Percentiles rank a stretch among this genome's conserved stretches.
These are phyloP conservation scores for Vespertilio murinus DNA, from an alignment of 2,797 vertebrate species.

Conservation along the genomic window DNA sequence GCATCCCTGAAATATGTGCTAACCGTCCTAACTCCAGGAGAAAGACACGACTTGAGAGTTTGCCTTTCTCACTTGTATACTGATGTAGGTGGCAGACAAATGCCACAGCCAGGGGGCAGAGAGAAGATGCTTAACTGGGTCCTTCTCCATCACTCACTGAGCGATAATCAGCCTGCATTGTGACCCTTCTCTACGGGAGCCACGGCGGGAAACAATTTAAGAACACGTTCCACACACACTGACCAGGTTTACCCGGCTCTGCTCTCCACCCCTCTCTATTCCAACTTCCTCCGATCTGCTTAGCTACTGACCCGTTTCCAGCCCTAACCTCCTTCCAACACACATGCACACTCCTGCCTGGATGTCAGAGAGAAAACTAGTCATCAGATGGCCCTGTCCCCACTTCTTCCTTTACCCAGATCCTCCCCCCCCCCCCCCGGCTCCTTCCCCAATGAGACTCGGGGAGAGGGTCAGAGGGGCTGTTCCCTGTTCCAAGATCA, in stretches of 20 bases:
- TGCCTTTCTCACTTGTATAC: neutral
- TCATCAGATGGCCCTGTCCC: neutral
- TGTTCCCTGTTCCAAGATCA: neutral
- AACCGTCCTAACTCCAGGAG: neutral
- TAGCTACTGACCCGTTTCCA: neutral
- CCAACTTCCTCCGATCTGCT: neutral
- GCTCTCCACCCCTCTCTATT: neutral
- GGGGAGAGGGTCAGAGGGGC: neutral
- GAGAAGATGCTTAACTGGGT: neutral
- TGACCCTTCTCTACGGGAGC: neutral
- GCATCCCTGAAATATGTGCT: neutral
- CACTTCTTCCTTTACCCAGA: neutral
- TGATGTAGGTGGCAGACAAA: neutral
- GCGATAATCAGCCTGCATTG: neutral
- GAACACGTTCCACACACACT: neutral
- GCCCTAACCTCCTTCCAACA: neutral
- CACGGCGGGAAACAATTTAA: slow-evolving; percentile 29
- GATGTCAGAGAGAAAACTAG: neutral
- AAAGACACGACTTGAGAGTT: neutral
- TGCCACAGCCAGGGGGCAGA: neutral
- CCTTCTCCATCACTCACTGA: neutral
- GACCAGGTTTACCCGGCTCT: neutral
- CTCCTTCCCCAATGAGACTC: neutral
- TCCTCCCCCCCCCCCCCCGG: neutral
- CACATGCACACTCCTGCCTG: neutral